Evolutionary conservation across 2,797 vertebrate species (phyloP).

Genomic region (Centropyge bicolor): DNA sequence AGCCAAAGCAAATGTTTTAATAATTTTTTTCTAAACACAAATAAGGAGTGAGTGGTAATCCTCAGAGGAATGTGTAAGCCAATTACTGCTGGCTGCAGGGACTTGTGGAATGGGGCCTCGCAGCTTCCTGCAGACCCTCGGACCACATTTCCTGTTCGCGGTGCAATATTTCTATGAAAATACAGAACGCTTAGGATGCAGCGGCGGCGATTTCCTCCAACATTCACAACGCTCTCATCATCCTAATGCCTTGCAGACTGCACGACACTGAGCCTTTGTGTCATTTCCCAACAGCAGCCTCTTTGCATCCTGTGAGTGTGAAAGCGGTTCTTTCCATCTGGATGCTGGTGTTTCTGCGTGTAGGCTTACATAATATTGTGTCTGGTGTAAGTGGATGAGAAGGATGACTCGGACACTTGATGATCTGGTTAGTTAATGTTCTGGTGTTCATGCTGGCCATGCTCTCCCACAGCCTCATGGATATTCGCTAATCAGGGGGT

Average conservation of each 20-base stretch:
- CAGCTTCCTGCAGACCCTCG: slow-evolving; percentile 68
- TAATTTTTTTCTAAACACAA: slow-evolving; percentile 62
- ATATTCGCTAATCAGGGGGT: slow-evolving; percentile 37
- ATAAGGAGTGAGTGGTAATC: slow-evolving; percentile 74
- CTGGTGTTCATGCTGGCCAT: slow-evolving; percentile 31
- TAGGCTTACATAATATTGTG: slow-evolving; percentile 48
- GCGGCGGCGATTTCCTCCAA: slow-evolving; percentile 44
- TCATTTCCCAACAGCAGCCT: slow-evolving; percentile 53
- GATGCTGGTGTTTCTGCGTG: slow-evolving; percentile 20
- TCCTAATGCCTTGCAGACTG: slow-evolving; percentile 43
- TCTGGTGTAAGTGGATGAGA: slow-evolving; percentile 45
- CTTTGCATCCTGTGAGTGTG: slow-evolving; percentile 58
- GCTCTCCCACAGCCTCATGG: slow-evolving; percentile 8
- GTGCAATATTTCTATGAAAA: slow-evolving; percentile 53
- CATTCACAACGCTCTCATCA: slow-evolving; percentile 45
- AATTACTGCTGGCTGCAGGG: slow-evolving; percentile 71
- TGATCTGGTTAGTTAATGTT: slow-evolving; percentile 52
- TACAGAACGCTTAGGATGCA: slow-evolving; percentile 53
- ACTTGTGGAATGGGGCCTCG: slow-evolving; percentile 63
- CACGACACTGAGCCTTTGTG: slow-evolving; percentile 40
- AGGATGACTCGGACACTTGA: slow-evolving; percentile 39
- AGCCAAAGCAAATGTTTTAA: slow-evolving; percentile 72
- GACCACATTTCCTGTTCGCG: slow-evolving; percentile 68
- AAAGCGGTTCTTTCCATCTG: slow-evolving; percentile 50
- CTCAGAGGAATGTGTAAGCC: slow-evolving; percentile 77